A percentile compares a stretch with the other conserved stretches of the same genome.
Conservation (phyloP, 1,140 invertebrate species). For the Pseudomyrmex sp. region DNA sequence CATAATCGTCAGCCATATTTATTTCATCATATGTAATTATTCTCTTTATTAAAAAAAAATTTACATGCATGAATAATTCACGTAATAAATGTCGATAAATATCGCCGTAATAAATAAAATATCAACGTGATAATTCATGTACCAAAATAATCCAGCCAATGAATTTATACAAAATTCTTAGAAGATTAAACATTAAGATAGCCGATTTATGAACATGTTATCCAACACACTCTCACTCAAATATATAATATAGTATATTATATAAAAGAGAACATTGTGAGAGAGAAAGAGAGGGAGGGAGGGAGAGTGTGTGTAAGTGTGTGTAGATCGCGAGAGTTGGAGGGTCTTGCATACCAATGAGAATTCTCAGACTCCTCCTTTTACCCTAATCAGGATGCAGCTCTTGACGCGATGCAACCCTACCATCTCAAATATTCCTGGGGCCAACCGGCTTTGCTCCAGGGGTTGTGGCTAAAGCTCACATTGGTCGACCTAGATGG, state of each 20-base stretch:
- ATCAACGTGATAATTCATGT: not conserved
- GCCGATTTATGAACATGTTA: not conserved
- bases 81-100: not conserved
- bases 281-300: not conserved
- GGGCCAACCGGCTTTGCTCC: slow-evolving; percentile 21
- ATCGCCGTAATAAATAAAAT: not conserved
- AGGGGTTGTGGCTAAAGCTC: slow-evolving; percentile 32
- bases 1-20: too few relatives aligned
- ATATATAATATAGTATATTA: slow-evolving; percentile 40
- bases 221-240: not conserved
- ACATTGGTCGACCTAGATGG: slow-evolving; percentile 22
- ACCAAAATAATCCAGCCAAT: not conserved
- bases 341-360: slow-evolving; percentile 45
- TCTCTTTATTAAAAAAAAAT: too few relatives aligned
- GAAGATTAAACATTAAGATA: not conserved
- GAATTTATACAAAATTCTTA: slow-evolving; percentile 12
- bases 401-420: slow-evolving; percentile 44
- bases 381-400: slow-evolving; percentile 56
- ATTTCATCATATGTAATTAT: too few relatives aligned
- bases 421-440: slow-evolving; percentile 1
- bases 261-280: slow-evolving; percentile 45
- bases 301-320: not conserved
- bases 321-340: slow-evolving; percentile 9
- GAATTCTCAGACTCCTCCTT: slow-evolving; percentile 34
- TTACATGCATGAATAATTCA: too few relatives aligned